Conservation (phyloP, 1,140 invertebrate species). For the Macrotrachela quadricornifera region DNA sequence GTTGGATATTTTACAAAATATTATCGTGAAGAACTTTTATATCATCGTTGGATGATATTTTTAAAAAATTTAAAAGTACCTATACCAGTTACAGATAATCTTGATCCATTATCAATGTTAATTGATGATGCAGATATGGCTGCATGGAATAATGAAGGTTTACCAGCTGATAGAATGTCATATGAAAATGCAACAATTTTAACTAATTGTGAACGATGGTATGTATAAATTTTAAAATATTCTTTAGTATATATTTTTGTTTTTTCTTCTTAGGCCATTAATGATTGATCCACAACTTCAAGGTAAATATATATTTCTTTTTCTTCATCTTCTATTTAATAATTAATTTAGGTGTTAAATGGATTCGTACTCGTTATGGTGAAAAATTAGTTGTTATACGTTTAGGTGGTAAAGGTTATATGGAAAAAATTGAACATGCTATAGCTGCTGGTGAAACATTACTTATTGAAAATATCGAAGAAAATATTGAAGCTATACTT, state of each 20-base stretch:
- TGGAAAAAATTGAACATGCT: neutral
- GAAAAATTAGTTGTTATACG: too few relatives aligned
- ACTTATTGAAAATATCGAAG: slow-evolving; percentile 27
- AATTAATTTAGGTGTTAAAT: too few relatives aligned
- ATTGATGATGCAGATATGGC: neutral
- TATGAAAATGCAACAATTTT: slow-evolving; percentile 21
- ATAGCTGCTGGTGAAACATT: slow-evolving; percentile 22
- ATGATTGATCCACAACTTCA: slow-evolving; percentile 69
- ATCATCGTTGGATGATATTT: neutral
- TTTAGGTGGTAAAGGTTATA: neutral
- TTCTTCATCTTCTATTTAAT: too few relatives aligned
- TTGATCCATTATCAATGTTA: slow-evolving; percentile 36
- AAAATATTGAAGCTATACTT: slow-evolving; percentile 26
- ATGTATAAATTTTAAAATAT: too few relatives aligned
- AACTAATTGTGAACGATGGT: slow-evolving; percentile 55
- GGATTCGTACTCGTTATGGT: too few relatives aligned
- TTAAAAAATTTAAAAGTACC: slow-evolving; percentile 35
- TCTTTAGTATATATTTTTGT: too few relatives aligned
- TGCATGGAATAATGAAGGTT: neutral
- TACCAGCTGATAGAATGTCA: neutral
- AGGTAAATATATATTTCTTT: neutral
- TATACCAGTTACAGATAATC: slow-evolving; percentile 59
- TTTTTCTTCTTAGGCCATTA: slow-evolving; percentile 52
- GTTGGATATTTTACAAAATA: slow-evolving; percentile 36
- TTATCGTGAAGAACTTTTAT: slow-evolving; percentile 58